Evolutionary conservation across 2,113 vertebrate genomes (phyloP), one percentile per base, ranked within the genome.

Genomic region (Ancistrus triradiatus): DNA sequence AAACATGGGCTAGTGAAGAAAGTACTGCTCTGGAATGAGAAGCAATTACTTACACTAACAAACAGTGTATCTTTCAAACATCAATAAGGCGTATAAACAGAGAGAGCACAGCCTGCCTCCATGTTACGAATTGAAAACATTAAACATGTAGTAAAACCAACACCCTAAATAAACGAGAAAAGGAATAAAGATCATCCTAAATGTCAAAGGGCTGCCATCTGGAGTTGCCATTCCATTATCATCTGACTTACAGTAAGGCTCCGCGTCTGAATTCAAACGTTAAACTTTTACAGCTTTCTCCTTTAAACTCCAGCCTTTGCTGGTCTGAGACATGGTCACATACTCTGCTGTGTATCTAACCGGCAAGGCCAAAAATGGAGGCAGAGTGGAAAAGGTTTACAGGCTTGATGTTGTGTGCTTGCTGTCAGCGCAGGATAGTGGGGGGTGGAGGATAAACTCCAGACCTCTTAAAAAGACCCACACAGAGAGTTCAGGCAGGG

Each of bases 391-490:
- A n/a, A 33, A 63, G 52, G 58, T 63, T 57, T 68, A 43, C 37
- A 46, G 58, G 51, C 59, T 67, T 58, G 57, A 27, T 50, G 42
- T 61, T 46, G 51, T 52, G 46, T 46, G 64, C 42, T 35, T 65
- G 38, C 62, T 43, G 62, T 65, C 62, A 58, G 33, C 6, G 28
- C 64, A 27, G 70, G 59, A 68, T 51, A 48, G 27, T 49, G 56
- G 17, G 59, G 53, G 55, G 59, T 48, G 49, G 42, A 68, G 35
- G 53, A 73, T 68, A 62, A 73, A 73, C 43, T 73, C 65, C 70
- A 73, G 70, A 53, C 65, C 70, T 59, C 53, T 73, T 57, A 63
- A 59, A 68, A 73, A 56, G 69, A 63, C 64, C 53, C 53, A 64
- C 53, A 73, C 44, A 46, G 53, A 46, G 53, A 64, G 38, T 63